These are phyloP conservation scores for Promerops cafer DNA, from an alignment of 2,113 vertebrate genomes.

Conservation along the genomic window DNA sequence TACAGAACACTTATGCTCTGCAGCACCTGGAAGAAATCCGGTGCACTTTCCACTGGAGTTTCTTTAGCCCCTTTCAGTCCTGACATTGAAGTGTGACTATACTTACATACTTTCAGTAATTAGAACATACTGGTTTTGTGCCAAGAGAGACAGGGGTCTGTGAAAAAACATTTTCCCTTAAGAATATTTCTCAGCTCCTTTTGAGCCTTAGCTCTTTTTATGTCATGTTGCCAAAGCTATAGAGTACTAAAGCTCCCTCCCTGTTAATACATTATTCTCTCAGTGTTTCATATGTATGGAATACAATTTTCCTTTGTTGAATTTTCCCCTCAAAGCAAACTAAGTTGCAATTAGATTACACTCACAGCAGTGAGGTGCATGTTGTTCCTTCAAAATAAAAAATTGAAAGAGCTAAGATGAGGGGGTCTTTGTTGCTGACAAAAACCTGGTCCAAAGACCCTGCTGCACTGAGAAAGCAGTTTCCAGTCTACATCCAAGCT, in stretches of 20 bases:
- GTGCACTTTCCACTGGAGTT: background rate
- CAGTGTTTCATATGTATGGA: background rate
- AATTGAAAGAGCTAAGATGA: background rate
- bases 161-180: background rate
- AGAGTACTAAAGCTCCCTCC: background rate
- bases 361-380: background rate
- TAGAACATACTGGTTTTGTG: background rate
- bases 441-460: background rate
- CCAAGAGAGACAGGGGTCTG: background rate
- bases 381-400: background rate
- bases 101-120: background rate
- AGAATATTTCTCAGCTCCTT: slow-evolving; percentile 4
- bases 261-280: background rate
- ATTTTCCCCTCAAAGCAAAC: background rate
- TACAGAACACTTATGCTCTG: background rate
- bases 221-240: background rate
- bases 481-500: background rate
- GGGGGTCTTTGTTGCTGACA: background rate
- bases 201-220: background rate
- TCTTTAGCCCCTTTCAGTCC: background rate
- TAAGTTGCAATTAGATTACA: background rate
- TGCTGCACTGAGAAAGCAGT: background rate
- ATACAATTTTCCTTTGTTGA: background rate
- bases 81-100: background rate
- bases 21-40: background rate